Evolutionary conservation across 2,797 vertebrate species (phyloP), one percentile per base, ranked within the genome.

Genomic region (Poecilia wingei): DNA sequence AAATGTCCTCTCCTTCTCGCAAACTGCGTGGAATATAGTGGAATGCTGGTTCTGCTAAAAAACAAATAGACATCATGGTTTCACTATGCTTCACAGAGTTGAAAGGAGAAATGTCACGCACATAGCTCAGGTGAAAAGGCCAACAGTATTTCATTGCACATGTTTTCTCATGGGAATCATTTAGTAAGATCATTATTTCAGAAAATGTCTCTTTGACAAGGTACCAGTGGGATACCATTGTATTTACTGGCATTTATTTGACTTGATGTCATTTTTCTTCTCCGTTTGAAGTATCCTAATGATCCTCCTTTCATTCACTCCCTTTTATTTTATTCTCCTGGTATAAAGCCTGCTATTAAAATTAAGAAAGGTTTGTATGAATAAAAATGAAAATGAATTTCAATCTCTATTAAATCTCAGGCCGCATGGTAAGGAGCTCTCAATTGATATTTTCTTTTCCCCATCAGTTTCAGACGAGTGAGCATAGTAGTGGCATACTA

Each of bases 381-480:
- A 83, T 80, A 82, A 84, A 84, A 87, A 84, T n/a, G 74, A 87
- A 86, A 88, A 82, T 81, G 88, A 82, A 91, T 94, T 92, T 77
- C 82, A 94, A 93, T 93, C 84, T 85, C 82, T 82, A 92, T 95
- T 95, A 92, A 92, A 95, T 93, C 88, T 79, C 79, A 78, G 57
- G 87, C 82, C 77, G 76, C 79, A 66, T 25, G 3, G 77, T 75
- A 83, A 89, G 78, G 72, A 88, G 81, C 82, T 80, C 88, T 95
- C 88, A 93, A 94, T 95, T 94, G 76, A 95, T 95, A 93, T 84
- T 78, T 88, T 83, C 82, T 89, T 86, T 87, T 92, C 83, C 80
- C 88, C 92, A 95, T 95, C 94, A 91, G 94, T 96, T 95, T 91
- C 94, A 94, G 89, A 69, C 80, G 86, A 94, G 85, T 82, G 94